Percentiles rank a stretch among this genome's conserved stretches.
Evolutionary conservation across 2,113 vertebrate species (phyloP).

Genomic region (Pseudopipra pipra): DNA sequence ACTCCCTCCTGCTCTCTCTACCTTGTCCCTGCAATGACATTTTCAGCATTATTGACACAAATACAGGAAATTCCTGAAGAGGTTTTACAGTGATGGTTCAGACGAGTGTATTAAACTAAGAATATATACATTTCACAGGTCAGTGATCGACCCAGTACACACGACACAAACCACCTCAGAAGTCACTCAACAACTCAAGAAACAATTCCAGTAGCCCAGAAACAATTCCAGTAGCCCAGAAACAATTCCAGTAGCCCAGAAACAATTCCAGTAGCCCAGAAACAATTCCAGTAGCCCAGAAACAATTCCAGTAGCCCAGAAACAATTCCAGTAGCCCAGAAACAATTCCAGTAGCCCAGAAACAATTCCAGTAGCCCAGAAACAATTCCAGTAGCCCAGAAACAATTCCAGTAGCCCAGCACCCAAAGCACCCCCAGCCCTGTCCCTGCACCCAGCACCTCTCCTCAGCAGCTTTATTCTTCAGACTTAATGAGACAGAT

Average conservation of each 20-base stretch:
- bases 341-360: not conserved
- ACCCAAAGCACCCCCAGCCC: not conserved
- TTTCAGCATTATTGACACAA: not conserved
- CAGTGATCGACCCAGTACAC: not conserved
- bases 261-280: not conserved
- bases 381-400: not conserved
- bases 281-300: not conserved
- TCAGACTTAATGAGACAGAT: conserved; percentile 62
- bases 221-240: not conserved
- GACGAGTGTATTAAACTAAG: not conserved
- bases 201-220: not conserved
- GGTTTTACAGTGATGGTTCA: not conserved
- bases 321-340: not conserved
- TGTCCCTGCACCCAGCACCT: not conserved
- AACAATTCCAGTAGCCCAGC: not conserved
- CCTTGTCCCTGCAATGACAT: not conserved
- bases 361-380: not conserved
- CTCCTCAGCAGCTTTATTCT: conserved; percentile 12
- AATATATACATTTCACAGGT: not conserved
- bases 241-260: not conserved
- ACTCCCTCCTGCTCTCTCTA: not conserved
- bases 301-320: not conserved
- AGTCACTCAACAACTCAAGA: not conserved
- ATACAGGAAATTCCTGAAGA: not conserved
- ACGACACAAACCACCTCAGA: not conserved